Evolutionary conservation across 1,140 invertebrate genomes (phyloP).

Genomic region (Drosophila dunni): DNA sequence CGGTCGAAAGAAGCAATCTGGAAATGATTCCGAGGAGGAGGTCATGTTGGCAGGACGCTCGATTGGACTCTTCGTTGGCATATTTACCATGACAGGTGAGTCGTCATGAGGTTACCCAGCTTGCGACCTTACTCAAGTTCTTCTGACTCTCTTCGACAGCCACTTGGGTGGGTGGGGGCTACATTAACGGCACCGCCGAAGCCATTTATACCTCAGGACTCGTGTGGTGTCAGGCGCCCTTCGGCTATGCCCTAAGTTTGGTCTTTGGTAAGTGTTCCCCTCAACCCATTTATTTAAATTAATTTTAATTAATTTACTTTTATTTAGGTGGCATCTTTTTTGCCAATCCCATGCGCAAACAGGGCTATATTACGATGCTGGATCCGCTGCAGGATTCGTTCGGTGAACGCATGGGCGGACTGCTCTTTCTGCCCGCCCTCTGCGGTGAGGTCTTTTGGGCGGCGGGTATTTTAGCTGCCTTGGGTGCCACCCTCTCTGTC

Average conservation of each 20-base stretch:
- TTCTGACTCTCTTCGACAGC: conserved; percentile 86
- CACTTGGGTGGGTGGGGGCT: conserved; percentile 99
- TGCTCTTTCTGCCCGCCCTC: conserved; percentile 97
- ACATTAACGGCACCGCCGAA: conserved; percentile 99
- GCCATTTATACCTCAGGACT: conserved; percentile 96
- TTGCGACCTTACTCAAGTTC: background rate
- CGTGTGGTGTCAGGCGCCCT: conserved; percentile 98
- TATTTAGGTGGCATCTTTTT: conserved; percentile 96
- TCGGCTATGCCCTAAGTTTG: conserved; percentile 97
- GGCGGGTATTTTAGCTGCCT: conserved; percentile 96
- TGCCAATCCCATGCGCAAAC: conserved; percentile 98
- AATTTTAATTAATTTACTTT: conserved; percentile 2
- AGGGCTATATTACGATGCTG: conserved; percentile 99
- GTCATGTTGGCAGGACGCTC: conserved; percentile 98
- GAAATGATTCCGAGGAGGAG: conserved; percentile 95
- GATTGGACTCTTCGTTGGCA: conserved; percentile 97
- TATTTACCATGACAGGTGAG: conserved; percentile 98
- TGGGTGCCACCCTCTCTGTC: conserved; percentile 97
- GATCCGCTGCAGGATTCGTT: conserved; percentile 98
- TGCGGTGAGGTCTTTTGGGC: conserved; percentile 99
- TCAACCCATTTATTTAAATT: background rate
- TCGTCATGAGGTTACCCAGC: background rate
- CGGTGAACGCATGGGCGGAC: conserved; percentile 97
- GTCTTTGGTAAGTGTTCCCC: conserved; percentile 89
- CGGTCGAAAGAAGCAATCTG: conserved; percentile 93